Base-by-base conservation (phyloP, 2,797 vertebrate genomes). In the Cetoscarus ocellatus region DNA sequence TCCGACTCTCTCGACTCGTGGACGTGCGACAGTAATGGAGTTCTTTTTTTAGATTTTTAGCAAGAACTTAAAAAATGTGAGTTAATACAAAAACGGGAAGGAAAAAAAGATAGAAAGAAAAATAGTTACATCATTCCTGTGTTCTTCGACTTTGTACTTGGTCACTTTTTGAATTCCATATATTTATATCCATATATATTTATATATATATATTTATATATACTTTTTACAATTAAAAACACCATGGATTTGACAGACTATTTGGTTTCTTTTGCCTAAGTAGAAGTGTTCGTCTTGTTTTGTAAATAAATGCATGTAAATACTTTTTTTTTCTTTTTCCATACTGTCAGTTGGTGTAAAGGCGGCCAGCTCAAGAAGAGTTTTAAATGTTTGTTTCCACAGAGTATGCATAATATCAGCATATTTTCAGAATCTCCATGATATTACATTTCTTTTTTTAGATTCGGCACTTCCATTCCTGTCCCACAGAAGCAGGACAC, bases 141-240 rank as follows among this genome's bases (percentile, higher is more conserved):
- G 82, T 87, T 91, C 84, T 87, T 90, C 81, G 65, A 67, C 87
- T 88, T 88, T 88, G 80, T 64, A 91, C 92, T 92, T 91, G 88
- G 88, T 94, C 89, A 94, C 92, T 91, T 91, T 91, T 93, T 91
- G 87, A 91, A 91, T 92, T 91, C 91, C 90, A 93, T 94, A 94
- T 93, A 95, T 93, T 94, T 93, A 94, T 94, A 94, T 92, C 88
- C 91, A 93, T 94, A 92, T 93, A 92, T 91, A 87, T 92, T 87
- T 86, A 88, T 90, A 89, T 91, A 80, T 91, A 80, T 91, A 91
- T 93, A 93, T 94, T 90, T 93, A 93, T 94, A 91, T 93, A 89
- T 91, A 88, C 89, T 94, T 94, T 95, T 92, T 94, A 95, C 94
- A 95, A 86, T 93, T 94, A 94, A 93, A 95, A 95, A 94, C 93